Base-by-base conservation (phyloP, 2,797 vertebrate genomes). In the Acanthurus lineatus region DNA sequence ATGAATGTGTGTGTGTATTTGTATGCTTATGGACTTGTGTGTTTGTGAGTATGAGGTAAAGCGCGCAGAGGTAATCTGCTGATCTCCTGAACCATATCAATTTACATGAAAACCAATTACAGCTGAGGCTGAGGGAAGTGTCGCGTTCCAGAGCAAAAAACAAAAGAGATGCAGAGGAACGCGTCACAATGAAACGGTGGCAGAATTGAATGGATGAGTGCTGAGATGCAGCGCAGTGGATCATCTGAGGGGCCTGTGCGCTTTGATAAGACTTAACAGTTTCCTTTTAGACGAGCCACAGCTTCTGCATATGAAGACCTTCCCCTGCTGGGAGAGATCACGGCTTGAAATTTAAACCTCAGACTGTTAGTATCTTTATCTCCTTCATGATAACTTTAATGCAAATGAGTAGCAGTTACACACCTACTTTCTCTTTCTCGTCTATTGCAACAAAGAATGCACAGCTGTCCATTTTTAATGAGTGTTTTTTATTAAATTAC, bases 71-170 rank as follows among this genome's bases (percentile, higher is more conserved):
- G 68, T 79, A 84, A 79, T 91, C 81, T 90, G 84, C 83, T 88
- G 85, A 92, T 91, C 88, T 92, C 71, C 82, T 86, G 83, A 87
- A 88, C 84, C 57, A 87, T 92, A 86, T 92, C 86, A 88, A 91
- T 94, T 92, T 93, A 92, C 89, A 89, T 88, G 86, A 90, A 92
- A 91, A 92, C 81, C 92, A 92, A 94, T 94, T 93, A 93, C 84
- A 88, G 82, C 61, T 61, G 57, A 76, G 71, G 84, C 81, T 49
- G 70, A 79, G 61, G 51, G 71, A 83, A 62, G 70, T 47, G 68
- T 81, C 75, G 84, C n/a, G 11, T 67, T 77, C 70, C 71, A 38
- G 40, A 58, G 75, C 58, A 19, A 76, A 86, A 35, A 53, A 76
- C 68, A 83, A 77, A 87, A 76, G 79, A 63, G 70, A 81, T 42